phyloP scores from a whole-genome alignment of 2,888 invertebrate species.

The Listrodromus nycthemerus region DNA sequence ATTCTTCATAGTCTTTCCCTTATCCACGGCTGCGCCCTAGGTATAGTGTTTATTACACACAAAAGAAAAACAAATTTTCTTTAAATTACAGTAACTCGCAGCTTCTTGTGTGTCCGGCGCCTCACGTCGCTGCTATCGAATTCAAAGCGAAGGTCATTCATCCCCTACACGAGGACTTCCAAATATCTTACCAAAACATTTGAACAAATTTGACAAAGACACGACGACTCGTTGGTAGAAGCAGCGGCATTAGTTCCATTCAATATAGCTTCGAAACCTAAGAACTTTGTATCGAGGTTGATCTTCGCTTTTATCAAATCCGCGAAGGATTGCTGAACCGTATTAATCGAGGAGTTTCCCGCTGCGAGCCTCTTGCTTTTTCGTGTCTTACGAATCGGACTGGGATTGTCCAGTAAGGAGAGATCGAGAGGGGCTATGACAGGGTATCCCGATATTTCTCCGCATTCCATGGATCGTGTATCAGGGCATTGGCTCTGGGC shows the following conservation, averaged over 20 bases:
- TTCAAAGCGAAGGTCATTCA: not conserved
- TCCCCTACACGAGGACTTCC: not conserved
- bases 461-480: constrained; percentile 36
- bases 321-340: constrained; percentile 73
- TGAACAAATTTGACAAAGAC: constrained; percentile 75
- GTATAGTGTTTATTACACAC: constrained; percentile 16
- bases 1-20: constrained; percentile 57
- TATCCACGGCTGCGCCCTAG: constrained; percentile 63
- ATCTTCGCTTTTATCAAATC: constrained; percentile 79
- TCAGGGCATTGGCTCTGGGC: constrained; percentile 66
- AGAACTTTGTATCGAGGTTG: constrained; percentile 78
- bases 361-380: constrained; percentile 66
- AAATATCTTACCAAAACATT: constrained; percentile 72
- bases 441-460: constrained; percentile 37
- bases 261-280: constrained; percentile 76
- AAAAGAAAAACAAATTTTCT: not conserved
- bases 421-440: constrained; percentile 65
- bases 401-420: constrained; percentile 59
- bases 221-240: constrained; percentile 56
- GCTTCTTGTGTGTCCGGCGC: not conserved
- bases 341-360: constrained; percentile 31
- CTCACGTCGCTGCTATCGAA: too few relatives aligned
- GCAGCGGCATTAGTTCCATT: constrained; percentile 53
- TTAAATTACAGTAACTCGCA: not conserved
- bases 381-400: constrained; percentile 44